Percentiles rank a stretch among this genome's conserved stretches.
phyloP scores from a whole-genome alignment of 2,888 invertebrate genomes.

The Calameuta pallipes region DNA sequence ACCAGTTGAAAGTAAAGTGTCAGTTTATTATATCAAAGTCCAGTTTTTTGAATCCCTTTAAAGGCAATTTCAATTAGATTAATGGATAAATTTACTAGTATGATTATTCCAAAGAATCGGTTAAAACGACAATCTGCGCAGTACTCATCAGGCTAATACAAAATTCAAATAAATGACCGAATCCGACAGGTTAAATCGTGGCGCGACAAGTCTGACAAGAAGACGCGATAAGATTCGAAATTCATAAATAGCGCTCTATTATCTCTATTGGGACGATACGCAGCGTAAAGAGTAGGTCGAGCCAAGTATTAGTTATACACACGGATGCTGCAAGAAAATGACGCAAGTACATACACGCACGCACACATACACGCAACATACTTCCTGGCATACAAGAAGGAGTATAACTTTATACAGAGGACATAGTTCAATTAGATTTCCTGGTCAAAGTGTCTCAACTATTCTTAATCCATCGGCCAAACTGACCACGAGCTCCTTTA shows the following conservation, averaged over 20 bases:
- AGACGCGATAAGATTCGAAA: not conserved
- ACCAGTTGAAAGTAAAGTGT: not conserved
- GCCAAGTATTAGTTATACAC: not conserved
- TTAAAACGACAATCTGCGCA: not conserved
- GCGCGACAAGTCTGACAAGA: not conserved
- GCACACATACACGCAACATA: not conserved
- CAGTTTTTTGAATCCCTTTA: not conserved
- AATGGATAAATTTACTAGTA: no score
- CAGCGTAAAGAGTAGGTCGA: not conserved
- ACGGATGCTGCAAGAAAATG: no score
- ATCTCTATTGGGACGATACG: not conserved
- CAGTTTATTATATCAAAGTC: not conserved
- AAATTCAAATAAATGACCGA: not conserved
- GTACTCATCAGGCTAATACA: not conserved
- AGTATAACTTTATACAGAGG: not conserved
- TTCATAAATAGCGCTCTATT: not conserved
- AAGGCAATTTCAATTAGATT: not conserved
- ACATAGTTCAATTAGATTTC: not conserved
- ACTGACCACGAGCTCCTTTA: slow-evolving; percentile 50
- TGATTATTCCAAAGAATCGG: no score
- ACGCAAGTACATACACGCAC: not conserved
- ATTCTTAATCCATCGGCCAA: slow-evolving; percentile 57
- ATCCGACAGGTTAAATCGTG: not conserved
- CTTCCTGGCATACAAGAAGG: not conserved
- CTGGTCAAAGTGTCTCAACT: slow-evolving; percentile 48